Percentiles rank a stretch among this genome's conserved stretches.
Evolutionary conservation across 2,797 vertebrate genomes (phyloP).

Genomic region (Hyperoplus lanceolatus): DNA sequence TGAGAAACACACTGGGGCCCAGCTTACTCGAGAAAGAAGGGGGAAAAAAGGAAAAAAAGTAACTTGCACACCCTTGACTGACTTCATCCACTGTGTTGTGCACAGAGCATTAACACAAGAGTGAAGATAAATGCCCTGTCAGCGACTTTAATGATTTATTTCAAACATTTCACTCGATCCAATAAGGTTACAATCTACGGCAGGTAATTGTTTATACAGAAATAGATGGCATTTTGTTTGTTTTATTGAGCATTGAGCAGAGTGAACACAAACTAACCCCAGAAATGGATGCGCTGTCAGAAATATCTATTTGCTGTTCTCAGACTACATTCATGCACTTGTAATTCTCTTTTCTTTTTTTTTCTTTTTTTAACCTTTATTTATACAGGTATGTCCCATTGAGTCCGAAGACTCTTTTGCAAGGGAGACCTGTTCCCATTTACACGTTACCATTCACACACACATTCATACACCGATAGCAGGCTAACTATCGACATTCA

Average conservation of each 20-base stretch:
- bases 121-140: slow-evolving; percentile 88
- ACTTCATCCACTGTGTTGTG: slow-evolving; percentile 80
- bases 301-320: slow-evolving; percentile 69
- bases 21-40: slow-evolving; percentile 44
- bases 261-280: slow-evolving; percentile 65
- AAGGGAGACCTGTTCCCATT: no score
- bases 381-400: no score
- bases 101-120: slow-evolving; percentile 81
- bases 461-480: no score
- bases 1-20: slow-evolving; percentile 64
- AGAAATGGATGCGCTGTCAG: slow-evolving; percentile 71
- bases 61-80: slow-evolving; percentile 75
- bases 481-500: no score
- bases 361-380: no score
- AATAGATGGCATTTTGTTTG: slow-evolving; percentile 79
- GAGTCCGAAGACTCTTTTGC: no score
- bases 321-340: slow-evolving; percentile 13
- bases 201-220: slow-evolving; percentile 84
- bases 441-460: no score
- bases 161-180: slow-evolving; percentile 84
- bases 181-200: slow-evolving; percentile 82
- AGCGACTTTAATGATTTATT: slow-evolving; percentile 86
- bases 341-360: no score
- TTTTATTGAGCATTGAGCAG: slow-evolving; percentile 81
- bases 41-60: slow-evolving; percentile 32